A percentile compares a stretch with the other conserved stretches of the same genome.
Conservation (phyloP, 2,797 vertebrate species). For the Halcyon leucocephala region DNA sequence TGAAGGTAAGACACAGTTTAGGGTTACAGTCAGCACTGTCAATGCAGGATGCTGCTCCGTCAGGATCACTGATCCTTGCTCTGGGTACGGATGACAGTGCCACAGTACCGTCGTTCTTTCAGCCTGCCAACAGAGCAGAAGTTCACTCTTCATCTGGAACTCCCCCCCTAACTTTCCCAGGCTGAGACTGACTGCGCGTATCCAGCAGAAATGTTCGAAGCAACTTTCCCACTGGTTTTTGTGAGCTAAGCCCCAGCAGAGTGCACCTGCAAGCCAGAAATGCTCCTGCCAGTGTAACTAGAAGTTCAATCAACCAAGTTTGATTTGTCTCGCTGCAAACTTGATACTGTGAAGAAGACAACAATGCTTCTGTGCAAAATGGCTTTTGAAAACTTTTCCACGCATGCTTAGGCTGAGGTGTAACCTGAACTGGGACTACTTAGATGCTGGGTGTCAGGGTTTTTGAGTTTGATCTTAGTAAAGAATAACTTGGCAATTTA, state of each 20-base stretch:
- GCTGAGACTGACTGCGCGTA: background rate
- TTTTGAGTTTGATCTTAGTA: background rate
- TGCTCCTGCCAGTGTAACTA: background rate
- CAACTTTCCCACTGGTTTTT: background rate
- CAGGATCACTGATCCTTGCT: background rate
- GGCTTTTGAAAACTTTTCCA: background rate
- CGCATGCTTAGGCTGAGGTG: background rate
- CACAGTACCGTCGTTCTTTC: background rate
- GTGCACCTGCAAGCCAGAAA: background rate
- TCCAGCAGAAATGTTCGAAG: background rate
- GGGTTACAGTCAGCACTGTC: background rate
- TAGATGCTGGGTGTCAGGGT: background rate
- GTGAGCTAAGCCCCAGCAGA: background rate
- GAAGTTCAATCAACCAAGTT: background rate
- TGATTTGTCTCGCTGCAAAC: background rate
- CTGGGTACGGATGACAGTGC: rapidly evolving
- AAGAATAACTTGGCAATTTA: background rate
- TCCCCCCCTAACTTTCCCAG: background rate
- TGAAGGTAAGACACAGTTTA: rapidly evolving
- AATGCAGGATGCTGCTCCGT: background rate
- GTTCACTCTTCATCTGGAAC: background rate
- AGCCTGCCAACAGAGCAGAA: background rate
- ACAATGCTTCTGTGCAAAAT: background rate
- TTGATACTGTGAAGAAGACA: background rate
- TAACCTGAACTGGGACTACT: background rate